Evolutionary conservation across 2,888 invertebrate genomes (phyloP).

Genomic region (Entomobrya proxima): DNA sequence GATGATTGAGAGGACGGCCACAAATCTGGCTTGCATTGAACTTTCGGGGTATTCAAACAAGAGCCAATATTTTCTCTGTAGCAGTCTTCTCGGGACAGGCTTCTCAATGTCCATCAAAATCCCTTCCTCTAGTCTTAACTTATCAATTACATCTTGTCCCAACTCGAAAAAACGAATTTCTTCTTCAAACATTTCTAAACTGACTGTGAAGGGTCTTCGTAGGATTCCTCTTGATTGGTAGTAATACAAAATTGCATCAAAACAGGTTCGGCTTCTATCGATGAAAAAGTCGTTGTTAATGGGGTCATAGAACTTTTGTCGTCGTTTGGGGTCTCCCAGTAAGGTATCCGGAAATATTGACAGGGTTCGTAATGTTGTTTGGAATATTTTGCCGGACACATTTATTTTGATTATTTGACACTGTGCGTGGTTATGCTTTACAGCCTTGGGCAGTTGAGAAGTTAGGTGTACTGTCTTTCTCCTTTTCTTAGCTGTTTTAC

Average conservation of each 20-base stretch:
- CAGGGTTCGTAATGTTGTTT: conserved; percentile 60
- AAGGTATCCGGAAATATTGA: conserved; percentile 64
- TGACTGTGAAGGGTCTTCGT: conserved; percentile 54
- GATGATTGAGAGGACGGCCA: conserved; percentile 69
- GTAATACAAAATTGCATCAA: conserved; percentile 70
- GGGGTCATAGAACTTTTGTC: conserved; percentile 53
- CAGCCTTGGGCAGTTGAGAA: background rate
- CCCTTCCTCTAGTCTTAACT: conserved; percentile 62
- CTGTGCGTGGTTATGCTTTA: conserved; percentile 56
- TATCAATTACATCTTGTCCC: conserved; percentile 34
- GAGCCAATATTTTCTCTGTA: conserved; percentile 71
- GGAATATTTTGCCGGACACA: conserved; percentile 56
- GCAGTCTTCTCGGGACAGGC: conserved; percentile 60
- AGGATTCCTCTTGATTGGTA: conserved; percentile 67
- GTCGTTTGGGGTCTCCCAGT: conserved; percentile 55
- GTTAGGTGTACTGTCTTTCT: background rate
- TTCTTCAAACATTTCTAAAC: conserved; percentile 71
- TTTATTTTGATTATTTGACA: conserved; percentile 64
- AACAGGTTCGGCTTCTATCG: conserved; percentile 64
- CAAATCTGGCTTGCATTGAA: conserved; percentile 65
- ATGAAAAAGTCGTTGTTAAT: conserved; percentile 61
- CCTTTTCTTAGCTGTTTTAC: background rate
- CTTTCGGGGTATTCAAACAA: conserved; percentile 72
- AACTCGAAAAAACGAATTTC: conserved; percentile 68
- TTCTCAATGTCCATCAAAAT: conserved; percentile 42